Conservation (phyloP, 92 coral and sea anemone species). For the Isaurus tuberculatus region DNA sequence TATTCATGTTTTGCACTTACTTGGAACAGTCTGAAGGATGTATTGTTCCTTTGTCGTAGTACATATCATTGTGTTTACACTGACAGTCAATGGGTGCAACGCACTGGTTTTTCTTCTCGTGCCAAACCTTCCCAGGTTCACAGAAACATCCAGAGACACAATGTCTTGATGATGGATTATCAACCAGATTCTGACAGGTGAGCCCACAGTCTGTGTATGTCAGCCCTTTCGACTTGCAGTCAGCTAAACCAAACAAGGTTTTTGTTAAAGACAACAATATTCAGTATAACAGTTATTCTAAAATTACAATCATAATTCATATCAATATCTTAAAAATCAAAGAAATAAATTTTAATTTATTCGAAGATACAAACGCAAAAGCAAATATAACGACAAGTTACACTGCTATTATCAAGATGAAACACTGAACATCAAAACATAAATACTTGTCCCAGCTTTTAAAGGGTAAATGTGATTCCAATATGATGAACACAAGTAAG, state of each 20-base stretch:
- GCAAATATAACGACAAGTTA: too few relatives aligned
- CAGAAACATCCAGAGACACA: constrained; percentile 91
- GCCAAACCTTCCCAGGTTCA: constrained; percentile 72
- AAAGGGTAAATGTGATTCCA: too few relatives aligned
- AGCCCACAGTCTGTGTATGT: constrained; percentile 83
- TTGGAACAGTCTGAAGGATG: constrained; percentile 95
- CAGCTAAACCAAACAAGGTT: constrained; percentile 35
- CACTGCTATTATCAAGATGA: too few relatives aligned
- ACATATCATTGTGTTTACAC: constrained; percentile 83
- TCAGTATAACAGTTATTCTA: not conserved
- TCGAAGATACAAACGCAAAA: too few relatives aligned
- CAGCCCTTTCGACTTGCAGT: constrained; percentile 68
- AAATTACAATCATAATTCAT: not conserved
- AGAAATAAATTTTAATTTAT: too few relatives aligned
- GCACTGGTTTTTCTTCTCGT: constrained; percentile 79
- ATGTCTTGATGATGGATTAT: constrained; percentile 44
- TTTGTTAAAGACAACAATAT: not conserved
- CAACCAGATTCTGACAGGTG: constrained; percentile 86
- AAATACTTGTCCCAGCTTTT: too few relatives aligned
- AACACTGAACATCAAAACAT: too few relatives aligned
- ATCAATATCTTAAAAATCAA: too few relatives aligned
- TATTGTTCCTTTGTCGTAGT: constrained; percentile 77
- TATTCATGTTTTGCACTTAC: constrained; percentile 56
- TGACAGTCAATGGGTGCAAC: constrained; percentile 73
- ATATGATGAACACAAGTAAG: too few relatives aligned